Conservation (phyloP, 2,797 vertebrate genomes). For the Hydrophis major region DNA sequence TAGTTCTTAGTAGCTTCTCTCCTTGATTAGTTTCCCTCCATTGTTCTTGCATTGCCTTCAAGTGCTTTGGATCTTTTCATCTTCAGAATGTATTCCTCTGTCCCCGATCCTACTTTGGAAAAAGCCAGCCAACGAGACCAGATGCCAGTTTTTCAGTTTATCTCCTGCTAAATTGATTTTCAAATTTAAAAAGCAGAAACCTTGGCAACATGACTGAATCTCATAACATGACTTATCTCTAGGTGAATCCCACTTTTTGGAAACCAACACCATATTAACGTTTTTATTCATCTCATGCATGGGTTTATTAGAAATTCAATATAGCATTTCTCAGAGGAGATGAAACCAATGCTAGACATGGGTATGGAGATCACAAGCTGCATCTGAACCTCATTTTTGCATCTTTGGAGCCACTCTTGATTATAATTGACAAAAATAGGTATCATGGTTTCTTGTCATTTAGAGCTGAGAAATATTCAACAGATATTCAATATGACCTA, state of each 20-base stretch:
- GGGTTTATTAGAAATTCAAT: background rate
- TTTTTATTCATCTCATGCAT: background rate
- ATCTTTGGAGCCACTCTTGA: background rate
- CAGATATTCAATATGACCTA: background rate
- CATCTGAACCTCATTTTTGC: background rate
- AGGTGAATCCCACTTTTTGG: background rate
- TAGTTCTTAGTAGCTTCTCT: background rate
- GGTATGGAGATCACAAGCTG: background rate
- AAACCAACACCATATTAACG: background rate
- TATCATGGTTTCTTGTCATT: background rate
- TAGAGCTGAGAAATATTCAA: background rate
- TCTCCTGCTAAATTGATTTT: background rate
- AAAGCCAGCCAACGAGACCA: background rate
- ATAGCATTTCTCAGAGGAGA: background rate
- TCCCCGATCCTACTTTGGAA: background rate
- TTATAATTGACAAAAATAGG: background rate
- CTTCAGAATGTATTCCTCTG: background rate
- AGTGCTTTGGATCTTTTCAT: background rate
- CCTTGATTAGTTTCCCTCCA: background rate
- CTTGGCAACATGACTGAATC: background rate
- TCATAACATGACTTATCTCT: background rate
- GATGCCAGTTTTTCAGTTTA: background rate
- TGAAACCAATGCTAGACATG: background rate
- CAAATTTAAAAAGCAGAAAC: background rate
- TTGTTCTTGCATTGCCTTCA: background rate